A percentile compares a stretch with the other conserved stretches of the same genome.
Conservation (phyloP, 2,888 invertebrate genomes). For the Phyllotreta striolata region DNA sequence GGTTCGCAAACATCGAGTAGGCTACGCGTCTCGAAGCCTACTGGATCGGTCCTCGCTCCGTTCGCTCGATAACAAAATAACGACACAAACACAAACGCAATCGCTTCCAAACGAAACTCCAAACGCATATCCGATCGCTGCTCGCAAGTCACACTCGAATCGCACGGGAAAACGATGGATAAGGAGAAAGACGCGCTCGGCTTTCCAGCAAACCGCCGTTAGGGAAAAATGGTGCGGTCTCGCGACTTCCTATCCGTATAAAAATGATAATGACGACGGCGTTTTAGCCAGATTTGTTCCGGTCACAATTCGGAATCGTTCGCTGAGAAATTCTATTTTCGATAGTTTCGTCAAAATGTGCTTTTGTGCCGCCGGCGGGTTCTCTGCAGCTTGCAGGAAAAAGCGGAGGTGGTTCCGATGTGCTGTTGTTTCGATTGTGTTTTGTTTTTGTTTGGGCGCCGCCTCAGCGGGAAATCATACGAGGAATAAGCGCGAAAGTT, state of each 20-base stretch:
- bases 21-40: conserved; percentile 11
- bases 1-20: conserved; percentile 17
- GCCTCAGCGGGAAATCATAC: conserved; percentile 17
- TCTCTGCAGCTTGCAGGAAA: conserved; percentile 27
- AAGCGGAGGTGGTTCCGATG: conserved; percentile 34
- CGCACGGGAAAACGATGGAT: conserved; percentile 17
- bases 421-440: conserved; percentile 39
- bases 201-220: conserved; percentile 9
- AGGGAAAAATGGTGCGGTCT: conserved; percentile 14
- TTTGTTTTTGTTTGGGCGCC: conserved; percentile 35
- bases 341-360: conserved; percentile 26
- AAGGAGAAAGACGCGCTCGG: conserved; percentile 14
- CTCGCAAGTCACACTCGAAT: conserved; percentile 8
- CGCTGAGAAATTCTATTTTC: background rate
- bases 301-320: background rate
- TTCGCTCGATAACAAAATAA: background rate
- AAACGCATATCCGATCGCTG: too few species aligned
- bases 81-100: background rate
- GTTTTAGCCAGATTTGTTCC: conserved; percentile 25
- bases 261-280: conserved; percentile 22
- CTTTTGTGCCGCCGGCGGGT: conserved; percentile 19
- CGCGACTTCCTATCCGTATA: conserved; percentile 24
- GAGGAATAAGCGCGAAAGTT: conserved; percentile 37
- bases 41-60: conserved; percentile 1
- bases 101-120: too few species aligned